phyloP scores from a whole-genome alignment of 2,888 invertebrate genomes.

The Metacarcinus magister region DNA sequence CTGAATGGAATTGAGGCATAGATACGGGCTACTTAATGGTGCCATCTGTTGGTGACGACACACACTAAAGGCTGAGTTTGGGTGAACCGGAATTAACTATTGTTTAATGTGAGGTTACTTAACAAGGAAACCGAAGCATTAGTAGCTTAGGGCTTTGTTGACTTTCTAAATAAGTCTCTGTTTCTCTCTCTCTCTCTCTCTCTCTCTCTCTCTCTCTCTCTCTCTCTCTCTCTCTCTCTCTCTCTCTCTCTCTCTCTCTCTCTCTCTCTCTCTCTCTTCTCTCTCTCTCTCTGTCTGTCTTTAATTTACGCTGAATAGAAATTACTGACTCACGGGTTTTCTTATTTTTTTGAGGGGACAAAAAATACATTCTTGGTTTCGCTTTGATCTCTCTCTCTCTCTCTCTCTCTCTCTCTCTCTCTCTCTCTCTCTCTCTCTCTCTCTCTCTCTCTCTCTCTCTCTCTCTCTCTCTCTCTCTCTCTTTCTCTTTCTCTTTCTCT shows the following conservation, averaged over 20 bases:
- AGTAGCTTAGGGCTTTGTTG: neutral
- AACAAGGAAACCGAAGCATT: neutral
- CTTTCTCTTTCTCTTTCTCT: neutral
- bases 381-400: neutral
- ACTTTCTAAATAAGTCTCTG: neutral
- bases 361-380: neutral
- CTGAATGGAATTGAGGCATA: neutral
- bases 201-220: neutral
- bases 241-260: constrained; percentile 37
- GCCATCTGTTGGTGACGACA: neutral
- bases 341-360: neutral
- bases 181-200: neutral
- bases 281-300: constrained; percentile 11
- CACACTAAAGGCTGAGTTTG: neutral
- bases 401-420: neutral
- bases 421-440: neutral
- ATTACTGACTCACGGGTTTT: neutral
- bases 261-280: constrained; percentile 48
- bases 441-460: constrained; percentile 28
- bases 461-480: constrained; percentile 20
- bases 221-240: constrained; percentile 48
- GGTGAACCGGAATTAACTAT: neutral
- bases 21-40: neutral
- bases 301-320: neutral
- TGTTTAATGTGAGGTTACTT: neutral